phyloP scores from a whole-genome alignment of 1,140 invertebrate species.

The Leptinotarsa undecemlineata region DNA sequence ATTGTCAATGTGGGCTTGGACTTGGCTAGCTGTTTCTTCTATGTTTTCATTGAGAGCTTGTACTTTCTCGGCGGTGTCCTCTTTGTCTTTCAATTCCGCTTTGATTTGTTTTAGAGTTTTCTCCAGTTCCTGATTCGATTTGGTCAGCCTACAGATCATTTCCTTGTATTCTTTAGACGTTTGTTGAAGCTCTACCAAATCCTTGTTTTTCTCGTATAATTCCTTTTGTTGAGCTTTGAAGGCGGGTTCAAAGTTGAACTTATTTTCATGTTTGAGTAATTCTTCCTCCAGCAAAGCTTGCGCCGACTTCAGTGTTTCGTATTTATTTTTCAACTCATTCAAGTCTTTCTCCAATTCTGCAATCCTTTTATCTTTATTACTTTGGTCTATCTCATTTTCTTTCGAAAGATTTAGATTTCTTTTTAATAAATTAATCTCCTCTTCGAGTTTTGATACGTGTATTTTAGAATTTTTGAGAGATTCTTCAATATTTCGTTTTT shows the following conservation, averaged over 20 bases:
- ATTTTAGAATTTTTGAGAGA: not conserved
- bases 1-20: not conserved
- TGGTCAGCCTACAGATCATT: not conserved
- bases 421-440: not conserved
- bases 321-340: conserved; percentile 9
- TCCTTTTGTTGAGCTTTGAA: conserved; percentile 17
- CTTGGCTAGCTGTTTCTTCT: conserved; percentile 9
- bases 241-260: conserved; percentile 17
- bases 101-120: not conserved
- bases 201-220: not conserved
- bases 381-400: not conserved
- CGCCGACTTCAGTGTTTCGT: not conserved
- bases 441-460: not conserved
- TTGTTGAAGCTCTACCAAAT: not conserved
- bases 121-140: conserved; percentile 7
- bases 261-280: not conserved
- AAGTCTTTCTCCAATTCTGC: not conserved
- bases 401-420: not conserved
- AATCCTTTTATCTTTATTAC: not conserved
- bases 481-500: not conserved
- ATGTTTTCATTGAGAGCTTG: not conserved
- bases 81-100: not conserved
- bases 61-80: not conserved
- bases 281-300: not conserved
- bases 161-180: not conserved